These are phyloP conservation scores for Oryzias sinensis DNA, from an alignment of 2,797 vertebrate genomes.

Conservation along the genomic window DNA sequence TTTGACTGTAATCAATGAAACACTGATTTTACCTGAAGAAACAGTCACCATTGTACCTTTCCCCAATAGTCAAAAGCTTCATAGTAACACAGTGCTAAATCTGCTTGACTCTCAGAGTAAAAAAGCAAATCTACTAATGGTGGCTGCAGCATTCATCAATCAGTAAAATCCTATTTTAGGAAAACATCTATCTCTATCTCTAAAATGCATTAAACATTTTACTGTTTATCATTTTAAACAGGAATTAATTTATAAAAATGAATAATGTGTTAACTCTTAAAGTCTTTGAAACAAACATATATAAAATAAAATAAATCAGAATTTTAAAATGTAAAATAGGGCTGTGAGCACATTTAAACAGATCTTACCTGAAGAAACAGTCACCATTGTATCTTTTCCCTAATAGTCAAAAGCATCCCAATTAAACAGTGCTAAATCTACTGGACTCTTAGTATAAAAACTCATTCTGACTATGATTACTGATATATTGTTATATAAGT, in stretches of 20 bases:
- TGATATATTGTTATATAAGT: too few species aligned
- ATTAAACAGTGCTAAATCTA: not conserved
- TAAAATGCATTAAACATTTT: too few species aligned
- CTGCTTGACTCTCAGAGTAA: not conserved
- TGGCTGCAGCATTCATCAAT: not conserved
- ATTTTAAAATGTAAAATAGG: not conserved
- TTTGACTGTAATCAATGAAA: not conserved
- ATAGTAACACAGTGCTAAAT: conserved; percentile 3
- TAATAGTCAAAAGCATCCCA: not conserved
- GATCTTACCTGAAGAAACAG: too few species aligned
- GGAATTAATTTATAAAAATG: too few species aligned
- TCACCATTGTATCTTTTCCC: not conserved
- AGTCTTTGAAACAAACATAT: not conserved
- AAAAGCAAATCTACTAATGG: not conserved
- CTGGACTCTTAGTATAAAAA: not conserved
- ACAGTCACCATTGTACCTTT: conserved; percentile 7
- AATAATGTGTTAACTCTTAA: not conserved
- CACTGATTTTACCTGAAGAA: not conserved
- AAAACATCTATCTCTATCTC: too few species aligned
- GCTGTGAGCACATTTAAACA: not conserved
- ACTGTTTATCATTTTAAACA: not conserved
- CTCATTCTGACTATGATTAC: not conserved
- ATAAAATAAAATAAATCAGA: not conserved
- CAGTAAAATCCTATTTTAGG: not conserved
- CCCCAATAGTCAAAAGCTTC: conserved; percentile 16